A percentile compares a stretch with the other conserved stretches of the same genome.
Conservation (phyloP, 2,888 invertebrate species). For the Drosophila meridiana region DNA sequence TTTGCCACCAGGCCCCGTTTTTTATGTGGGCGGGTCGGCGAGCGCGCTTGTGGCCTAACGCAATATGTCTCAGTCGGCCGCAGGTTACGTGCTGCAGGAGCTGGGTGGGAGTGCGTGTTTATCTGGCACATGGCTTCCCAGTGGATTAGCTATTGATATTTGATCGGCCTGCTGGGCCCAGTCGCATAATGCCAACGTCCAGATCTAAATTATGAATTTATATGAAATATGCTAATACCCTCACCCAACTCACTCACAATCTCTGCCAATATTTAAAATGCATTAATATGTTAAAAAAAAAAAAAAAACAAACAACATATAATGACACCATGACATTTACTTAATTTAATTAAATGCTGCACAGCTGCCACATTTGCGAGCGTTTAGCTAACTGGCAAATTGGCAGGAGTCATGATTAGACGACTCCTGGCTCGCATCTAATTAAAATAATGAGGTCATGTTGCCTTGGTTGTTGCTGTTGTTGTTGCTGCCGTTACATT, state of each 20-base stretch:
- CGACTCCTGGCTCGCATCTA: constrained; percentile 46
- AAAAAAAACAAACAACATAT: background rate
- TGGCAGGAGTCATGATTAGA: constrained; percentile 18
- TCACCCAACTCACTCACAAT: background rate
- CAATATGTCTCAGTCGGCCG: constrained; percentile 74
- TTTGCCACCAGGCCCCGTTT: constrained; percentile 49
- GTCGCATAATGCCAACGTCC: constrained; percentile 28
- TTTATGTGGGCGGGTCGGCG: constrained; percentile 43
- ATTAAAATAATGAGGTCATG: constrained; percentile 70
- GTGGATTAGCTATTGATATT: constrained; percentile 62
- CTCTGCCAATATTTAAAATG: constrained; percentile 52
- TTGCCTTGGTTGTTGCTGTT: constrained; percentile 8
- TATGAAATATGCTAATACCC: constrained; percentile 8
- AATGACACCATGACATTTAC: constrained; percentile 36
- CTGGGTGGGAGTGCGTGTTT: constrained; percentile 23
- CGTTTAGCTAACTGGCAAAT: constrained; percentile 17
- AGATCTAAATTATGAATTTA: constrained; percentile 24
- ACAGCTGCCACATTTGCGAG: constrained; percentile 20
- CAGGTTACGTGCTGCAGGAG: constrained; percentile 38
- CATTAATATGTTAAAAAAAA: constrained; percentile 34
- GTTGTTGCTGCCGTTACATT: constrained; percentile 17
- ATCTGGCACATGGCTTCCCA: constrained; percentile 30
- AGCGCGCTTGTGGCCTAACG: constrained; percentile 43
- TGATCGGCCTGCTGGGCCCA: constrained; percentile 31
- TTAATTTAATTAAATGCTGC: constrained; percentile 63